phyloP scores from a whole-genome alignment of 2,113 vertebrate genomes.

The Orthonyx spaldingii region DNA sequence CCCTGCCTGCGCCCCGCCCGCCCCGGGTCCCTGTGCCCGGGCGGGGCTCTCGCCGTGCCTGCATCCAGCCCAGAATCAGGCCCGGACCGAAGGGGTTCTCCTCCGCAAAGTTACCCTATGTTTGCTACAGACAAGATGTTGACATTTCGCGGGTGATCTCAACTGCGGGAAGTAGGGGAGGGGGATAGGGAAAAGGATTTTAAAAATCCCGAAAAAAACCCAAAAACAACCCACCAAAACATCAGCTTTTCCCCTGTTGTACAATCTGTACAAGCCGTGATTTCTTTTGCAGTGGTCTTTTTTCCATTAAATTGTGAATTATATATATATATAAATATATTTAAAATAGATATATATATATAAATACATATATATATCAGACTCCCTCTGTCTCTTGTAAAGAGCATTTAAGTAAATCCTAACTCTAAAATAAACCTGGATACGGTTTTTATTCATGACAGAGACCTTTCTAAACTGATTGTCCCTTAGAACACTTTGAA shows the following conservation, averaged over 20 bases:
- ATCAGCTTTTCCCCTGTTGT: not conserved
- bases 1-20: not conserved
- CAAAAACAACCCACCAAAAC: not conserved
- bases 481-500: not conserved
- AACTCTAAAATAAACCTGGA: not conserved
- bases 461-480: not conserved
- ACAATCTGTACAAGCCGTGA: accelerated
- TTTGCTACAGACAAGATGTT: accelerated
- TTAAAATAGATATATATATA: too few species aligned
- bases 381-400: not conserved
- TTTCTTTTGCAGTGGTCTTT: not conserved
- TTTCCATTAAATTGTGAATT: not conserved
- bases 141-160: not conserved
- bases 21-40: not conserved
- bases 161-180: accelerated
- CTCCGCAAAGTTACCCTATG: accelerated
- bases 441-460: not conserved
- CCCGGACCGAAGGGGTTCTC: accelerated
- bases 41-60: not conserved
- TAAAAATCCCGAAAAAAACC: accelerated
- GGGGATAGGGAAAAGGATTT: accelerated
- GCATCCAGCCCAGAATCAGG: accelerated
- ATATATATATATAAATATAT: not conserved
- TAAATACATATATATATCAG: too few species aligned
- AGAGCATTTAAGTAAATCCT: not conserved